These are phyloP conservation scores for Lithobates pipiens DNA, from an alignment of 2,797 vertebrate genomes.

Conservation along the genomic window DNA sequence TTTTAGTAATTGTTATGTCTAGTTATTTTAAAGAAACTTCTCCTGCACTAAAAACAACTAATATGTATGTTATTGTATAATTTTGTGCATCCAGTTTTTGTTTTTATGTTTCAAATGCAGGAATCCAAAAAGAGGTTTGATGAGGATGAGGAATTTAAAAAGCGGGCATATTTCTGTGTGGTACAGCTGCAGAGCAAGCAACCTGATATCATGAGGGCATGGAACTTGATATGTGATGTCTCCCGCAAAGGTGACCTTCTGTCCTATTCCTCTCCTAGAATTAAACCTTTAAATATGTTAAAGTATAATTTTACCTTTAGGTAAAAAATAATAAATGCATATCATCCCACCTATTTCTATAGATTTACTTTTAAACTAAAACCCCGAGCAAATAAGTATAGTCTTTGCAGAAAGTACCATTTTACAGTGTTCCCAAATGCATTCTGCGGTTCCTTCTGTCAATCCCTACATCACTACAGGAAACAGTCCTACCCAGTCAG, in stretches of 20 bases:
- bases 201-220: constrained; percentile 88
- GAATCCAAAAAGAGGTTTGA: constrained; percentile 98
- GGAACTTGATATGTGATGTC: constrained; percentile 95
- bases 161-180: constrained; percentile 92
- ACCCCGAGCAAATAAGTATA: too few species aligned
- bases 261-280: not conserved
- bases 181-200: constrained; percentile 94
- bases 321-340: too few species aligned
- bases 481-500: too few species aligned
- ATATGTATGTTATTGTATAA: not conserved
- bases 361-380: too few species aligned
- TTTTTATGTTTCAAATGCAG: constrained; percentile 68
- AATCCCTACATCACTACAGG: too few species aligned
- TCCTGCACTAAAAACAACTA: not conserved
- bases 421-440: too few species aligned
- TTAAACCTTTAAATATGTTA: not conserved
- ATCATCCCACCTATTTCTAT: too few species aligned
- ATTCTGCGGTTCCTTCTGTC: too few species aligned
- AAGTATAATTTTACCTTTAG: too few species aligned
- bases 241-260: constrained; percentile 85
- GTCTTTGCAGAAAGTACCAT: too few species aligned
- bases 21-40: too few species aligned
- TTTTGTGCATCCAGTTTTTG: not conserved
- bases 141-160: constrained; percentile 94
- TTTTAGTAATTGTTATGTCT: too few species aligned